Base-by-base conservation (phyloP, 2,888 invertebrate genomes). In the Philereme vetulata region DNA sequence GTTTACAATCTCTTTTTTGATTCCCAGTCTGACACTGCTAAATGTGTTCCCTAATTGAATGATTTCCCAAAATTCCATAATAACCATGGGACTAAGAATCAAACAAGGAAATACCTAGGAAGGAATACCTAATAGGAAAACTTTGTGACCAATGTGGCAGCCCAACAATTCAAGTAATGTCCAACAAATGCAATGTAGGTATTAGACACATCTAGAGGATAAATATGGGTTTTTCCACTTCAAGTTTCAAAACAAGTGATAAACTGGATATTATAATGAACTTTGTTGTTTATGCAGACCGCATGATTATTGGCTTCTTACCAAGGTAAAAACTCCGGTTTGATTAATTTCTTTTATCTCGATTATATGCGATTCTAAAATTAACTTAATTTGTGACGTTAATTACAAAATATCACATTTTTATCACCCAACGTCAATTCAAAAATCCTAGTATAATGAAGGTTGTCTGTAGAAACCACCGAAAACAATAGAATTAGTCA, bases 401-500 rank as follows among this genome's bases (percentile, higher is more conserved):
- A 11, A 40, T 11, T 10, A 8, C 7, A 5, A 38, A 43, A 43
- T 53, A 59, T 53, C 59, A 59, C 53, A 54, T 42, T 45, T 38
- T 21, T 33, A 45, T 51, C 46, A 59, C n/a, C 5, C 47, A 48
- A 43, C 10, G 49, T 21, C 36, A 54, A 36, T 51, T 53, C 5
- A 21, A 54, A 55, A 35, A 32, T 51, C 36, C 50, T 79, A 91
- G 71, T 78, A 90, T 33, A 90, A 59, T 2, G 80, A 77, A 0
- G 92, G 92, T 11, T 74, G 67, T 67, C 81, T 82, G 58, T 90
- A 92, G 9, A 88, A 72, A 9, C 92, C 92, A 43, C 89, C 90
- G 50, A 92, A 92, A 1, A 88, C 85, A 67, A 92, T 88, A 4
- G 90, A 78, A 65, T 91, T 91, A 5, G 92, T 90, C 0, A 81